Base-by-base conservation (phyloP, 2,797 vertebrate species). In the Chloroceryle amazona region DNA sequence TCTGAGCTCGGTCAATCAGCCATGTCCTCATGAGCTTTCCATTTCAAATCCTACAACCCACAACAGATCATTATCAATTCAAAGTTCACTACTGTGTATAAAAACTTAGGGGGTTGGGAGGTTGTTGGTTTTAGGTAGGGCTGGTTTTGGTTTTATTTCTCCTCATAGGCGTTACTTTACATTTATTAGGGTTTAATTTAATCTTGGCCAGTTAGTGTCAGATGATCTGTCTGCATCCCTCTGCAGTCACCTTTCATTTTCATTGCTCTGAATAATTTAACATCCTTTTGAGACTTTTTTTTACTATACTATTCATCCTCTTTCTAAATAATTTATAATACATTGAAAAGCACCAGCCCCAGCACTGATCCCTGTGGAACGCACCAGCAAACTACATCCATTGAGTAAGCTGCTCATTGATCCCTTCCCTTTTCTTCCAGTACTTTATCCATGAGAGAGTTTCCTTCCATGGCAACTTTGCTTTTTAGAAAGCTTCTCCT, bases 381-480 rank as follows among this genome's bases (percentile, higher is more conserved):
- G 9, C 87, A 62, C 57, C 44, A 86, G 41, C 29, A 74, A 93
- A 81, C 20, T 57, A 12, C 33, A 54, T 81, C 70, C 22, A 71
- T 9, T 61, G 75, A 95, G 42, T 63, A 71, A 91, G 54, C n/a
- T 93, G 41, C 91, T 89, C 75, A 71, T 42, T 72, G 49, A 94
- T 93, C 54, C 41, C 22, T 82, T 91, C 35, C 63, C 57, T 94
- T 85, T 76, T 82, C 41, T 85, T 90, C 37, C 9, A 73, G 33
- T 52, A 42, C 31, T 91, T 89, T 42, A 72, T 54, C 37, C 37
- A 18, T 35, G 47, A 80, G 58, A 91, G 49, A 72, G 74, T 93
- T 93, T 86, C 33, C 18, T 76, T 49, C 68, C 33, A 44, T n/a
- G 33, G 66, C 75, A 94, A 7, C 72, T 90, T 86, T 51, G 25